phyloP scores from a whole-genome alignment of 2,888 invertebrate genomes.

The Rhamnusium bicolor region DNA sequence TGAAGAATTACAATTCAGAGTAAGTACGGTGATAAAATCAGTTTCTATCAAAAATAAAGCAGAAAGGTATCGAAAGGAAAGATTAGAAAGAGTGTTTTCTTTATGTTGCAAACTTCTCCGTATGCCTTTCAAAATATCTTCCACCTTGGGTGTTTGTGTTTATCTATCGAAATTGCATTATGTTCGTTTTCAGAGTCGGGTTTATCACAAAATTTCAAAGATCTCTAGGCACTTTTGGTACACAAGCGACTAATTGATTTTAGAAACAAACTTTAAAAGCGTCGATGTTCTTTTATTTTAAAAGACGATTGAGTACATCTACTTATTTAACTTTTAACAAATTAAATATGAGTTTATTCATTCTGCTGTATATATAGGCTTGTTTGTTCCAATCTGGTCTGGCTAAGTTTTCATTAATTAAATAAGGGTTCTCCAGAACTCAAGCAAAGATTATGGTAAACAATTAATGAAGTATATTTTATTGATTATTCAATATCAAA shows the following conservation, averaged over 20 bases:
- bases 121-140: neutral
- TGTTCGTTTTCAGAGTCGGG: neutral
- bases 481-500: too few species aligned
- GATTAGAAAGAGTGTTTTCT: conserved; percentile 13
- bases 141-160: conserved; percentile 12
- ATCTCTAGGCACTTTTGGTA: neutral
- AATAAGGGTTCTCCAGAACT: too few species aligned
- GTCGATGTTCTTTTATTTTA: too few species aligned
- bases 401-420: too few species aligned
- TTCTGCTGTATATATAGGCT: too few species aligned
- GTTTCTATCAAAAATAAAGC: conserved; percentile 4
- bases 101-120: neutral
- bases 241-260: conserved; percentile 1
- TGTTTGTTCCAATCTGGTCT: too few species aligned
- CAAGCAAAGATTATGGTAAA: too few species aligned
- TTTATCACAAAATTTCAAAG: neutral
- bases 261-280: neutral
- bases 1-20: too few species aligned
- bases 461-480: too few species aligned
- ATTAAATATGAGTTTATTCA: too few species aligned
- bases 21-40: neutral
- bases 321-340: too few species aligned
- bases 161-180: conserved; percentile 17
- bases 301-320: too few species aligned
- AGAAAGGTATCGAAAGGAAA: neutral